Evolutionary conservation across 2,113 vertebrate genomes (phyloP).

Genomic region (Indicator maculatus): DNA sequence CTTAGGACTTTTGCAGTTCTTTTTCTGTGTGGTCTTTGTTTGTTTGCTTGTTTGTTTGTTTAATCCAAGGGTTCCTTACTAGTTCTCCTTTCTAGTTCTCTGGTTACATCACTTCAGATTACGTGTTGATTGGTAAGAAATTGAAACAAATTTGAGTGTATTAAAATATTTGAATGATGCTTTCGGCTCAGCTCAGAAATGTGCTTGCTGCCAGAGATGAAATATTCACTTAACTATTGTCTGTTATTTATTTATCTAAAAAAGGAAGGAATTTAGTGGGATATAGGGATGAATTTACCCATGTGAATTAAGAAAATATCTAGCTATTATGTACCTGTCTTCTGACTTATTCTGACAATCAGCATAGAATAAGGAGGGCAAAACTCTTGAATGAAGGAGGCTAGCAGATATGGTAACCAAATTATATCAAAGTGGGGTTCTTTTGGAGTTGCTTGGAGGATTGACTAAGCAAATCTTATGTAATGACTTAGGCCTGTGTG

Average conservation of each 20-base stretch:
- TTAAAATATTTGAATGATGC: not conserved
- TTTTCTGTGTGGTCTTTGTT: not conserved
- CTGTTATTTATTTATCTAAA: not conserved
- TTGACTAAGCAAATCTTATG: not conserved
- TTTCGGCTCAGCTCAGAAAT: not conserved
- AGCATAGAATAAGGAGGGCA: not conserved
- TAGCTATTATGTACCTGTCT: not conserved
- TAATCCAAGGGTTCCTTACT: not conserved
- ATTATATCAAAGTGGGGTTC: not conserved
- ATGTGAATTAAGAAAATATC: not conserved
- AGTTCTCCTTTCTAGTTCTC: fast-evolving
- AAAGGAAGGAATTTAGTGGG: not conserved
- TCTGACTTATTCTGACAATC: not conserved
- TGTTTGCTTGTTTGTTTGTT: no score
- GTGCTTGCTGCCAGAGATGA: not conserved
- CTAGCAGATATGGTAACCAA: not conserved
- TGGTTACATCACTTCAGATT: not conserved
- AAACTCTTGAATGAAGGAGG: not conserved
- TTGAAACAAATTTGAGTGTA: not conserved
- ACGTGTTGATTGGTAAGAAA: not conserved
- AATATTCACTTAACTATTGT: not conserved
- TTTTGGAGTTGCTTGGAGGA: not conserved
- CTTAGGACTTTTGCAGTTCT: not conserved
- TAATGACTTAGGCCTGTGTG: not conserved
- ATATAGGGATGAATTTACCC: not conserved